Evolutionary conservation across 2,888 invertebrate genomes (phyloP).

Genomic region (Caenorhabditis sp.): DNA sequence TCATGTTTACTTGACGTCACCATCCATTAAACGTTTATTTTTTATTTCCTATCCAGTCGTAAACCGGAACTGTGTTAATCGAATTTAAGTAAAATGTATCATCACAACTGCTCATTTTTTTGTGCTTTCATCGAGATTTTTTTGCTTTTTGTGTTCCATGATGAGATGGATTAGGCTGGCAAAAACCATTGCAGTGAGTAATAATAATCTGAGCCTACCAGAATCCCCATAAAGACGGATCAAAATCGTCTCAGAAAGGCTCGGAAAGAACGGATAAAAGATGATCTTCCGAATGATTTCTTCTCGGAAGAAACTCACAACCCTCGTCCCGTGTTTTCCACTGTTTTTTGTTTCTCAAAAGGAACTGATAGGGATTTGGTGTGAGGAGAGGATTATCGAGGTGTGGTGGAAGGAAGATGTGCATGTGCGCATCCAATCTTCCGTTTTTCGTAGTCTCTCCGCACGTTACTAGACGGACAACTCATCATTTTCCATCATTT

Average conservation of each 20-base stretch:
- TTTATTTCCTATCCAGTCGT: conserved; percentile 15
- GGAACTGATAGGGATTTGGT: conserved; percentile 49
- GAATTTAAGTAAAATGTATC: conserved; percentile 1
- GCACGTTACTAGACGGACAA: conserved; percentile 11
- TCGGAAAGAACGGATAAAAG: not conserved
- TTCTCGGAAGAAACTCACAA: not conserved
- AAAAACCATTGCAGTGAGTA: conserved; percentile 14
- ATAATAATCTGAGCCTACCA: conserved; percentile 24
- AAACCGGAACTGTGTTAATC: conserved; percentile 28
- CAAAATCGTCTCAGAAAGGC: not conserved
- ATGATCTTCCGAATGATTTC: not conserved
- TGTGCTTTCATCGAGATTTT: conserved; percentile 4
- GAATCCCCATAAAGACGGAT: not conserved
- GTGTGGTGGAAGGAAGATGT: conserved; percentile 25
- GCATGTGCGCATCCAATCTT: conserved; percentile 43
- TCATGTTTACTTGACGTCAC: conserved; percentile 32
- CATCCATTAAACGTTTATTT: conserved; percentile 29
- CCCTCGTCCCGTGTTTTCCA: not conserved
- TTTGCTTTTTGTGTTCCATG: not conserved
- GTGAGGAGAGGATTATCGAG: conserved; percentile 39
- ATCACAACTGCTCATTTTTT: not conserved
- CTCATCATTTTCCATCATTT: not conserved
- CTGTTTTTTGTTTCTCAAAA: conserved; percentile 35
- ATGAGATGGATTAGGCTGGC: conserved; percentile 11
- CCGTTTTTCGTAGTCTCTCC: conserved; percentile 34